A percentile compares a stretch with the other conserved stretches of the same genome.
phyloP scores from a whole-genome alignment of 1,140 invertebrate genomes.

The Bradysia coprophila region DNA sequence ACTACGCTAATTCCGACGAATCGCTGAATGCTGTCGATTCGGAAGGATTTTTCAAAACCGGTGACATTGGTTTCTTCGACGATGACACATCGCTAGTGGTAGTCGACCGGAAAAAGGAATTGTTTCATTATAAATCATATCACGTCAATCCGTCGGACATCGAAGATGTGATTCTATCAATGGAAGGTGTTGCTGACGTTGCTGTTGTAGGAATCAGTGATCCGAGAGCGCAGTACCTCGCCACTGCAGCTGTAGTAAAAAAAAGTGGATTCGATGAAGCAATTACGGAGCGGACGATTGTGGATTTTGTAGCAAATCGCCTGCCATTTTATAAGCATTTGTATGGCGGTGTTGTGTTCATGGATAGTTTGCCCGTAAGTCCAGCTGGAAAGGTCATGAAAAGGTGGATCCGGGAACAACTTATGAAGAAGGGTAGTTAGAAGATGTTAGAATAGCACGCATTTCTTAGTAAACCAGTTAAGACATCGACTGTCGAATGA shows the following conservation, averaged over 20 bases:
- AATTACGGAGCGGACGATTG: background rate
- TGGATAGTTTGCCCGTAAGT: too few species aligned
- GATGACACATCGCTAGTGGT: conserved; percentile 37
- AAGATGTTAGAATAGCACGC: too few species aligned
- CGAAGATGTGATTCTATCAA: conserved; percentile 30
- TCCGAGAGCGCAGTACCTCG: conserved; percentile 37
- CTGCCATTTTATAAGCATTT: background rate
- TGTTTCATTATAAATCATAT: conserved; percentile 40
- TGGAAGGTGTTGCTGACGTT: conserved; percentile 39
- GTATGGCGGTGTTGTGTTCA: too few species aligned
- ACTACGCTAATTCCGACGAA: background rate
- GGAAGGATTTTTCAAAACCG: conserved; percentile 42
- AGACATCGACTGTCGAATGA: too few species aligned
- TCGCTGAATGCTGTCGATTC: conserved; percentile 17
- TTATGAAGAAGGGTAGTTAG: too few species aligned
- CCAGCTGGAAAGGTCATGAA: too few species aligned
- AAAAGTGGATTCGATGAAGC: background rate
- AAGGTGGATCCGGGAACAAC: too few species aligned
- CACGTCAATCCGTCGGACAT: conserved; percentile 12
- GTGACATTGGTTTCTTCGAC: conserved; percentile 43
- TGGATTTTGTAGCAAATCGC: background rate
- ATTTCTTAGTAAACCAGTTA: too few species aligned
- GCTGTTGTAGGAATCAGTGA: conserved; percentile 47
- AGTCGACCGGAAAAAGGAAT: conserved; percentile 45
- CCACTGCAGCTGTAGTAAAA: conserved; percentile 11